Percentiles rank a stretch among this genome's conserved stretches.
Conservation (phyloP, 2,888 invertebrate genomes). For the Athalia rosae region DNA sequence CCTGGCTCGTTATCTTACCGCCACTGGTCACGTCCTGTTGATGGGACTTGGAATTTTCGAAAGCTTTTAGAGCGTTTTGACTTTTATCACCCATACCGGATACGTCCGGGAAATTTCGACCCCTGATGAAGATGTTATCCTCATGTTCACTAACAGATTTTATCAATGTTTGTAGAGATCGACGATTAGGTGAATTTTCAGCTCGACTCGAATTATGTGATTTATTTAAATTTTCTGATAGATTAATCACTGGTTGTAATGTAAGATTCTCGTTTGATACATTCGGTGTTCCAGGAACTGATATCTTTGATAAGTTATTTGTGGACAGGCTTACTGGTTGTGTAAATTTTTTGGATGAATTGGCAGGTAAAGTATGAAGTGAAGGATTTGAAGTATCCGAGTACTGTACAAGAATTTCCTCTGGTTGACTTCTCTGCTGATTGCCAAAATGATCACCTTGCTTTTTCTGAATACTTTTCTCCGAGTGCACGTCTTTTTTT, state of each 20-base stretch:
- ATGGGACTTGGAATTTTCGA: not conserved
- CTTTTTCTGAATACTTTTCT: not conserved
- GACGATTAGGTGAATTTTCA: not conserved
- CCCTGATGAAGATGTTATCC: not conserved
- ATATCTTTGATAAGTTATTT: not conserved
- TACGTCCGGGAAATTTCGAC: not conserved
- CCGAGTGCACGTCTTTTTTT: not conserved
- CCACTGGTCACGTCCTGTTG: not conserved
- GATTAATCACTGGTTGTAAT: not conserved
- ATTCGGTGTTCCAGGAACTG: not conserved
- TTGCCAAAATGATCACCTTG: not conserved
- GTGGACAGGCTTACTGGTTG: too few species aligned
- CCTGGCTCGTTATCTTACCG: not conserved
- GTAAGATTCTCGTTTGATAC: too few species aligned
- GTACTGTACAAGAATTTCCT: not conserved
- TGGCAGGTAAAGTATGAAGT: not conserved
- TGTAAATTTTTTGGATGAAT: not conserved
- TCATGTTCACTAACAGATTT: slow-evolving; percentile 1
- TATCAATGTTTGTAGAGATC: not conserved
- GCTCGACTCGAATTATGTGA: not conserved
- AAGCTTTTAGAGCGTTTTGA: not conserved
- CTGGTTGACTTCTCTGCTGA: slow-evolving; percentile 5
- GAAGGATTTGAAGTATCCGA: slow-evolving; percentile 5
- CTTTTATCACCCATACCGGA: not conserved
- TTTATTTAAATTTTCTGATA: not conserved